Evolutionary conservation across 2,113 vertebrate species (phyloP).

Genomic region (Phrynosoma platyrhinos): DNA sequence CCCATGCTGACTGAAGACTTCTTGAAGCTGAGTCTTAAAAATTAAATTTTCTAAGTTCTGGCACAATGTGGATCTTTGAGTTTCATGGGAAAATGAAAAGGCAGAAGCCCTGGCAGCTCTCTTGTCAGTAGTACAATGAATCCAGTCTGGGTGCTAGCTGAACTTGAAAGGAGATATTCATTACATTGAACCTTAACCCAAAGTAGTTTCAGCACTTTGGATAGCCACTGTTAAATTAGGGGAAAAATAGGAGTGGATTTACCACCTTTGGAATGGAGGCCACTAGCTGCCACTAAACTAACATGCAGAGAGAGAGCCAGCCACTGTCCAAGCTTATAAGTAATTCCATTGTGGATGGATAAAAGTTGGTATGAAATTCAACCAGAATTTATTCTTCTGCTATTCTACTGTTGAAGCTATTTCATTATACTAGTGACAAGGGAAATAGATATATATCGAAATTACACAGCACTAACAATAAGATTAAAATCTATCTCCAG

Average conservation of each 20-base stretch:
- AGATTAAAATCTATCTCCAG: constrained; percentile 33
- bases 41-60: not conserved
- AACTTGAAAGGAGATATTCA: too few relatives aligned
- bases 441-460: constrained; percentile 31
- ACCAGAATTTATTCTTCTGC: constrained; percentile 50
- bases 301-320: not conserved
- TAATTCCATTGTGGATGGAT: constrained; percentile 53
- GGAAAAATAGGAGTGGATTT: too few relatives aligned
- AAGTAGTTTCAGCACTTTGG: too few relatives aligned
- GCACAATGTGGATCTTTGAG: not conserved
- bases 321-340: not conserved
- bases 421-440: constrained; percentile 52
- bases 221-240: too few relatives aligned
- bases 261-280: too few relatives aligned
- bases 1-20: too few relatives aligned
- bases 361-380: constrained; percentile 62
- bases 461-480: constrained; percentile 8
- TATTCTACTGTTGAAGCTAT: constrained; percentile 41
- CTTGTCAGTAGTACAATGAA: too few relatives aligned
- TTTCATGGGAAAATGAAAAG: not conserved
- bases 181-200: too few relatives aligned
- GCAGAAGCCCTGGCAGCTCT: too few relatives aligned
- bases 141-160: too few relatives aligned
- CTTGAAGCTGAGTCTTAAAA: too few relatives aligned
- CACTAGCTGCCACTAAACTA: not conserved